Evolutionary conservation across 2,888 invertebrate genomes (phyloP).

Genomic region (Brachylomia viminalis): DNA sequence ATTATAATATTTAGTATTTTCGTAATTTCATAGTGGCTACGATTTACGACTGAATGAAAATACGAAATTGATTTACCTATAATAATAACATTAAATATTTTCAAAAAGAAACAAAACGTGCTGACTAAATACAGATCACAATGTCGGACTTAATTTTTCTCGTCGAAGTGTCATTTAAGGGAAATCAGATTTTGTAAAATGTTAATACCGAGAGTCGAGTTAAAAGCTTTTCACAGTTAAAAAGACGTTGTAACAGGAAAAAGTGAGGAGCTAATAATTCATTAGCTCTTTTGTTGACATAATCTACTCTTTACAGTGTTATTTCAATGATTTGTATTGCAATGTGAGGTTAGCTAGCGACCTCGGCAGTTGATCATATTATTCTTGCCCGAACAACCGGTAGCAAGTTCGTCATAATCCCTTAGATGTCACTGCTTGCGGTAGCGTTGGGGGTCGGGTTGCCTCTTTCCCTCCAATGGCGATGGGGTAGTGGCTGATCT

Average conservation of each 20-base stretch:
- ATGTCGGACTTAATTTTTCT: background rate
- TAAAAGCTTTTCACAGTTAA: conserved; percentile 4
- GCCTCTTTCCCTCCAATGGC: too few species aligned
- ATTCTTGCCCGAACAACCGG: too few species aligned
- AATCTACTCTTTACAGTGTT: too few species aligned
- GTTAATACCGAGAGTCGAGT: background rate
- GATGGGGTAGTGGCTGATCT: too few species aligned
- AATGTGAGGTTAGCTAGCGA: too few species aligned
- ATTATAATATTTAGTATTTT: background rate
- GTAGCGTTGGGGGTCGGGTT: too few species aligned
- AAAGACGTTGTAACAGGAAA: background rate
- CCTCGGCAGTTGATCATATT: too few species aligned
- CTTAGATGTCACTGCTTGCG: too few species aligned
- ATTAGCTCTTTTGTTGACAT: background rate
- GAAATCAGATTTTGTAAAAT: background rate
- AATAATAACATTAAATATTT: background rate
- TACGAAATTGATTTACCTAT: background rate
- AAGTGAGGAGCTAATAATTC: conserved; percentile 1
- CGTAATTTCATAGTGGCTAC: background rate
- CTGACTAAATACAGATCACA: background rate
- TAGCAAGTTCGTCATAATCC: too few species aligned
- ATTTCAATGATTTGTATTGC: too few species aligned
- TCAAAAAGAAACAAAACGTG: background rate
- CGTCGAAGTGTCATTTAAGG: too few species aligned
- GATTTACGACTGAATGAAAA: background rate